Evolutionary conservation across 2,797 vertebrate genomes (phyloP), one percentile per base, ranked within the genome.

Genomic region (Cephalopachus bancanus): DNA sequence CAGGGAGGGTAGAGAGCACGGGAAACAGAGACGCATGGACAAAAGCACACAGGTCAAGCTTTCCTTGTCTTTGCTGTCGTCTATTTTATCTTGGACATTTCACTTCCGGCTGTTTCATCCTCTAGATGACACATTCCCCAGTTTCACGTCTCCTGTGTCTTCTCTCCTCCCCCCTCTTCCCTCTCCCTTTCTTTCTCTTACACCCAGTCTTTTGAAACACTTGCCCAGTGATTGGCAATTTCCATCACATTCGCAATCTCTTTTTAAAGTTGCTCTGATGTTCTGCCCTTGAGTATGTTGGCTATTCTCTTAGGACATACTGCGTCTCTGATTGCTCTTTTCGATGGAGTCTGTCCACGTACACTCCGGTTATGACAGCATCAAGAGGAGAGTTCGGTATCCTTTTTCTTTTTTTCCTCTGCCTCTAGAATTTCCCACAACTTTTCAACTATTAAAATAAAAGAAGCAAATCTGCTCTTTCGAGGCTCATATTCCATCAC

Each of bases 371-470:
- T 16, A 59, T 3, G n/a, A 60, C 30, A 60, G 51, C 71, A 91
- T 64, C 8, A 26, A 30, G 20, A 85, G 5, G 3, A 65, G 5
- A 53, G 7, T 2, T 57, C 37, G 72, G 15, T 37, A 10, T 30
- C 7, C 3, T 65, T 76, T 75, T 57, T 71, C 5, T 62, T 90
- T 22, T 0, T 30, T 55, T 96, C 14, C 14, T n/a, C 14, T 65
- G 4, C 16, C 28, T 81, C 14, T 10, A 95, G 62, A 85, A 81
- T 60, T 75, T 89, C 49, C 30, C 3, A 37, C 12, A 65, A 24
- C 24, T 65, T 88, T 60, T 84, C 62, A 64, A 71, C 24, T 72
- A 55, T 59, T 84, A 55, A 67, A 91, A 89, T 92, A 71, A 19
- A 72, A 26, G 60, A 69, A 79, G 89, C 20, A 89, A 84, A 85